Conservation (phyloP, 2,797 vertebrate species). For the Macroramphosus scolopax region DNA sequence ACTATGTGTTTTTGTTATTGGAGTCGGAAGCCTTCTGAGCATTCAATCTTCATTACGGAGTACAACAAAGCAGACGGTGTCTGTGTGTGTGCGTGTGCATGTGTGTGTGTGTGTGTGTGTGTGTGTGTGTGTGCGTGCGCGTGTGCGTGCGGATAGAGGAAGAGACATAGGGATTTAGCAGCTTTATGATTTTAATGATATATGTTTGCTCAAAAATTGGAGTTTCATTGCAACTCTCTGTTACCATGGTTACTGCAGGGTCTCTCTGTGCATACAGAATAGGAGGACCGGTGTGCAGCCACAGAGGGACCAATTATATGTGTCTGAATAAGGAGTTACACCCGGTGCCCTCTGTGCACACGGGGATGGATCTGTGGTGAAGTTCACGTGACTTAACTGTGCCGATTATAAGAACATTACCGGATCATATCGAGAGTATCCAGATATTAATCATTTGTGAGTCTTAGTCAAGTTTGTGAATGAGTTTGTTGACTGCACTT, state of each 20-base stretch:
- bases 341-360: neutral
- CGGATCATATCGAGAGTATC: no score
- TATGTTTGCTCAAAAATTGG: conserved; percentile 50
- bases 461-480: no score
- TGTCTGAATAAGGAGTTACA: conserved; percentile 20
- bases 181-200: conserved; percentile 41
- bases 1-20: neutral
- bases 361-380: conserved; percentile 7
- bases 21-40: no score
- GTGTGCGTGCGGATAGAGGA: conserved; percentile 1
- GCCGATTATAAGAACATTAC: conserved; percentile 30
- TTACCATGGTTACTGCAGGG: conserved; percentile 67
- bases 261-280: conserved; percentile 43
- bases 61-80: conserved; percentile 3
- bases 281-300: conserved; percentile 30
- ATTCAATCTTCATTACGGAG: no score
- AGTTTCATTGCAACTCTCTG: conserved; percentile 48
- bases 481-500: no score
- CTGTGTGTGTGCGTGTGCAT: no score
- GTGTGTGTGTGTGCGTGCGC: no score
- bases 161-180: conserved; percentile 5
- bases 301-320: conserved; percentile 71
- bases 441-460: no score
- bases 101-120: no score
- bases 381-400: conserved; percentile 37